A percentile compares a stretch with the other conserved stretches of the same genome.
phyloP scores from a whole-genome alignment of 2,888 invertebrate species.

The Nomada goodeniana region DNA sequence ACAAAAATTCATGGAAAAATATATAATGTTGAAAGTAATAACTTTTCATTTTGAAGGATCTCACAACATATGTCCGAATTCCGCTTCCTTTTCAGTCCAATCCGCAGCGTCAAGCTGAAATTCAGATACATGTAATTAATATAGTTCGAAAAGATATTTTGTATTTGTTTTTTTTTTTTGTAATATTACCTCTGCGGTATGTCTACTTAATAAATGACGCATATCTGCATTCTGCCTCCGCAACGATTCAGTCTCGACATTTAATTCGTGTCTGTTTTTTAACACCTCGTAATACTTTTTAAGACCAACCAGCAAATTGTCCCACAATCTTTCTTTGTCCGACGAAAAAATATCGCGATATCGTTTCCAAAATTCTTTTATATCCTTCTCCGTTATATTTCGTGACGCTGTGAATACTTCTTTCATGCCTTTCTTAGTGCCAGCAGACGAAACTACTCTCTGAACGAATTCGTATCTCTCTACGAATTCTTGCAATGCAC shows the following conservation, averaged over 20 bases:
- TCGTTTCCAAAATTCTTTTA: slow-evolving; percentile 88
- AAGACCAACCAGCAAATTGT: slow-evolving; percentile 87
- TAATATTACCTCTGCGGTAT: slow-evolving; percentile 80
- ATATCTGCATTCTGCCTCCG: slow-evolving; percentile 89
- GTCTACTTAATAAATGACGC: slow-evolving; percentile 88
- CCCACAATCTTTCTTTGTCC: slow-evolving; percentile 90
- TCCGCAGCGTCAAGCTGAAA: slow-evolving; percentile 36
- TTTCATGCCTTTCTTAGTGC: slow-evolving; percentile 80
- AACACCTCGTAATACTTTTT: slow-evolving; percentile 88
- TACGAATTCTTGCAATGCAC: slow-evolving; percentile 88
- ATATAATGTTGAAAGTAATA: slow-evolving; percentile 38
- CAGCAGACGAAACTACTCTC: slow-evolving; percentile 67
- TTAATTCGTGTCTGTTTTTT: slow-evolving; percentile 89
- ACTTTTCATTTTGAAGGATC: background rate
- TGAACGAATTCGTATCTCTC: slow-evolving; percentile 80
- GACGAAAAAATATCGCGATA: slow-evolving; percentile 87
- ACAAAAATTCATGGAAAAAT: slow-evolving; percentile 23
- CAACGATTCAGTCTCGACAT: slow-evolving; percentile 88
- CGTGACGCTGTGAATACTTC: slow-evolving; percentile 86
- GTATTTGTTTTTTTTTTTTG: background rate
- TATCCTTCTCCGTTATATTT: slow-evolving; percentile 85
- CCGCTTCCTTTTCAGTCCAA: background rate
- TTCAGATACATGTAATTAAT: background rate
- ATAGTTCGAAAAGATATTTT: background rate
- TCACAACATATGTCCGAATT: slow-evolving; percentile 6